Evolutionary conservation across 2,797 vertebrate genomes (phyloP).

Genomic region (Acanthurus lineatus): DNA sequence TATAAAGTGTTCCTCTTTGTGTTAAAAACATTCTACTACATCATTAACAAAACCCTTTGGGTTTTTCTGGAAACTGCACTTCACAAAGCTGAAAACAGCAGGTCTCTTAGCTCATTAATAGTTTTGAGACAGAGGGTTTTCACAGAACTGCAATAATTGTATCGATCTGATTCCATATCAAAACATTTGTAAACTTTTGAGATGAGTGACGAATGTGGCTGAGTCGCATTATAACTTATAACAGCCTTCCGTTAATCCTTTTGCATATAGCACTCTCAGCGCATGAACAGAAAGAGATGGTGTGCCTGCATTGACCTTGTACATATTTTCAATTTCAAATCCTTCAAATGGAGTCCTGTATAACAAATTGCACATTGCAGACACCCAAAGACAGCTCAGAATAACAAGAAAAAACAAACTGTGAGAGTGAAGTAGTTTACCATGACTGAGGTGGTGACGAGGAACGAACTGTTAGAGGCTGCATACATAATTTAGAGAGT

Average conservation of each 20-base stretch:
- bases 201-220: not conserved
- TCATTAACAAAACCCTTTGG: not conserved
- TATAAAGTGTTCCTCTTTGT: not conserved
- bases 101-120: not conserved
- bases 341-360: not conserved
- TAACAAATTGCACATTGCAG: constrained; percentile 19
- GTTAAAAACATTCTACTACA: not conserved
- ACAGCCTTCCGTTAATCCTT: too few species aligned
- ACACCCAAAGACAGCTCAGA: constrained; percentile 16
- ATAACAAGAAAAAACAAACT: constrained; percentile 42
- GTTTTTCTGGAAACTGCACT: not conserved
- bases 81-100: not conserved
- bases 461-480: constrained; percentile 22
- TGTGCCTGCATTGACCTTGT: constrained; percentile 4
- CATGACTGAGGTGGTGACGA: constrained; percentile 22
- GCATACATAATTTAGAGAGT: constrained; percentile 32
- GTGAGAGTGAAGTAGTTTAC: constrained; percentile 19
- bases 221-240: not conserved
- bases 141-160: not conserved
- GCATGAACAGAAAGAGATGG: not conserved
- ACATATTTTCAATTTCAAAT: constrained; percentile 10
- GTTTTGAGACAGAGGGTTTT: not conserved
- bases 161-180: not conserved
- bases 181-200: not conserved
- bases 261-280: not conserved